Percentiles rank a stretch among this genome's conserved stretches.
phyloP scores from a whole-genome alignment of 2,888 invertebrate genomes.

The Diaperis boleti region DNA sequence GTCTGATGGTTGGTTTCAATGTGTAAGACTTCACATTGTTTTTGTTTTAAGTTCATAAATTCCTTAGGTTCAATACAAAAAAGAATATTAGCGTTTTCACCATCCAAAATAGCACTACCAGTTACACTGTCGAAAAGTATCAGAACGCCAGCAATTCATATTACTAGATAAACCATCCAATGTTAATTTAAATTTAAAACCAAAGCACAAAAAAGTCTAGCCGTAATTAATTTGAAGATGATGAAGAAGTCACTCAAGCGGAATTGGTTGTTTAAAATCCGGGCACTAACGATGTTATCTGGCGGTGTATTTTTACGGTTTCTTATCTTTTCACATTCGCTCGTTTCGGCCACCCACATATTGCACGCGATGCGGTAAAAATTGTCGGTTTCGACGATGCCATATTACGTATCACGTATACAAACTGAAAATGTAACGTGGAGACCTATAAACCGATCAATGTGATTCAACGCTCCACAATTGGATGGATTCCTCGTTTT shows the following conservation, averaged over 20 bases:
- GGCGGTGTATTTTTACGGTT: conserved; percentile 41
- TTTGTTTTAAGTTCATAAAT: too few species aligned
- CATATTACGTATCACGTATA: conserved; percentile 30
- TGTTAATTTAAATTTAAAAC: too few species aligned
- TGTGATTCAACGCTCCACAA: conserved; percentile 3
- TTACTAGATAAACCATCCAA: too few species aligned
- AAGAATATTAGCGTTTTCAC: too few species aligned
- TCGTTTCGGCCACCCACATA: conserved; percentile 43
- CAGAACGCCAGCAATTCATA: too few species aligned
- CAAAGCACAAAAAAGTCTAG: background rate
- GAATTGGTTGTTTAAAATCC: conserved; percentile 32
- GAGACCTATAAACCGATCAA: conserved; percentile 32
- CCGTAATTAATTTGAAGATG: conserved; percentile 24
- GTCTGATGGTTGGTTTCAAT: too few species aligned
- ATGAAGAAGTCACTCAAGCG: conserved; percentile 21
- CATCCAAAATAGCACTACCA: too few species aligned
- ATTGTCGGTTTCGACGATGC: conserved; percentile 24
- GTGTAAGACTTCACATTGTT: too few species aligned
- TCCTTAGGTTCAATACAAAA: too few species aligned
- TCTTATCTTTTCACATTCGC: conserved; percentile 41
- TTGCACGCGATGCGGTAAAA: conserved; percentile 38
- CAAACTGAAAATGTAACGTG: conserved; percentile 20
- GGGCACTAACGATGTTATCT: conserved; percentile 36
- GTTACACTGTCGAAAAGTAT: too few species aligned
- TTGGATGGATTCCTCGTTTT: conserved; percentile 10